Base-by-base conservation (phyloP, 2,113 vertebrate species). In the Gambusia holbrooki region DNA sequence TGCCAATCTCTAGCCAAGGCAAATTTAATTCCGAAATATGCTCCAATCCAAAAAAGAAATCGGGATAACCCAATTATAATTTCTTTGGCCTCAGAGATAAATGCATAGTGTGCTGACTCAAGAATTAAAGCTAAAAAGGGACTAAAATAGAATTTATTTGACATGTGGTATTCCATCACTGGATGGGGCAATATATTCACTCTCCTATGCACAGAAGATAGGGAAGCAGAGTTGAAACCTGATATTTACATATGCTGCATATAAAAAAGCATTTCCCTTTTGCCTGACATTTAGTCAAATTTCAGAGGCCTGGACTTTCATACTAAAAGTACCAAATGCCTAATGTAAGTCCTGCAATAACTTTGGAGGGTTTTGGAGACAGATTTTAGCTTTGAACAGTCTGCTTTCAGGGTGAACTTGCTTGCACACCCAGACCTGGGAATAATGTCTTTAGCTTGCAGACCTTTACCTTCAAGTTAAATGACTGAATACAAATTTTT, bases 1-100 rank as follows among this genome's bases (percentile, higher is more conserved):
- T 73, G 67, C 32, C 74, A 63, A 79, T 66, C 35, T 74, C 30
- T 35, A 69, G 73, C 54, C 13, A 29, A 27, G 40, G 28, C 25
- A 67, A 74, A 81, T 86, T 80, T 73, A 40, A 87, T 84, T 90
- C 89, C 37, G 87, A 84, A 87, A 88, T 71, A 65, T 66, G 28
- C 63, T 74, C 15, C 22, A 14, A 19, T 66, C 84, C 60, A 84
- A 86, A 86, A 87, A 88, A 71, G 35, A 30, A 33, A 74, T 62
- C 51, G n/a, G 28, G 28, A 80, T 80, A 32, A 73, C 79, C 67
- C 32, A 48, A 67, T 82, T 83, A 73, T 54, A 45, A 12, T 86
- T 78, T 67, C 65, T 30, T 27, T 66, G 45, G 64, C 76, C 33
- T 74, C 71, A 32, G 45, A 78, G 66, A 81, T 65, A 37, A 69